A percentile compares a stretch with the other conserved stretches of the same genome.
phyloP scores from a whole-genome alignment of 1,140 invertebrate genomes.

The Macrobrachium nipponense region DNA sequence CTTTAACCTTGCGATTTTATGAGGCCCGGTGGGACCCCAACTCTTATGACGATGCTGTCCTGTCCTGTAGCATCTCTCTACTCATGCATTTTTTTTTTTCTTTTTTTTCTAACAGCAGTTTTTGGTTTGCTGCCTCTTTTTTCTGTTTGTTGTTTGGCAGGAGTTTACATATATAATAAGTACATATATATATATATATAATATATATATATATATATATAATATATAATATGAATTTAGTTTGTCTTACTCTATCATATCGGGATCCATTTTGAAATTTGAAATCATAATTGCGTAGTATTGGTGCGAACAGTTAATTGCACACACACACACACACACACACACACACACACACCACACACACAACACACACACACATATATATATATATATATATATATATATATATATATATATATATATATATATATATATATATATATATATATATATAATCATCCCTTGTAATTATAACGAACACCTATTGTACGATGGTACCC shows the following conservation, averaged over 20 bases:
- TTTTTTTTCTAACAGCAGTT: not conserved
- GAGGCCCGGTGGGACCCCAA: too few relatives aligned
- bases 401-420: not conserved
- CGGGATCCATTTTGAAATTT: too few relatives aligned
- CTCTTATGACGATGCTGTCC: too few relatives aligned
- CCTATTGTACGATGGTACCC: too few relatives aligned
- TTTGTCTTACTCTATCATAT: too few relatives aligned
- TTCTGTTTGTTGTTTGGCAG: not conserved
- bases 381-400: not conserved
- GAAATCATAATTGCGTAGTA: too few relatives aligned
- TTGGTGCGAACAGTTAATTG: too few relatives aligned
- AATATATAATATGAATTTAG: too few relatives aligned
- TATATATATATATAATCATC: not conserved
- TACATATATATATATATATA: not conserved
- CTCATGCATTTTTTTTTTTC: not conserved
- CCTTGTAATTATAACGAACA: too few relatives aligned
- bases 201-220: not conserved
- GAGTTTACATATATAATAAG: not conserved
- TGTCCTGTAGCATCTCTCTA: too few relatives aligned
- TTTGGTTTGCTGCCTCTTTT: not conserved
- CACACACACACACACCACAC: not conserved
- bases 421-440: conserved; percentile 4
- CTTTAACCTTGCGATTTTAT: too few relatives aligned
- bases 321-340: not conserved
- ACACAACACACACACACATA: not conserved